Base-by-base conservation (phyloP, 2,888 invertebrate species). In the Eugnorisma glareosa region DNA sequence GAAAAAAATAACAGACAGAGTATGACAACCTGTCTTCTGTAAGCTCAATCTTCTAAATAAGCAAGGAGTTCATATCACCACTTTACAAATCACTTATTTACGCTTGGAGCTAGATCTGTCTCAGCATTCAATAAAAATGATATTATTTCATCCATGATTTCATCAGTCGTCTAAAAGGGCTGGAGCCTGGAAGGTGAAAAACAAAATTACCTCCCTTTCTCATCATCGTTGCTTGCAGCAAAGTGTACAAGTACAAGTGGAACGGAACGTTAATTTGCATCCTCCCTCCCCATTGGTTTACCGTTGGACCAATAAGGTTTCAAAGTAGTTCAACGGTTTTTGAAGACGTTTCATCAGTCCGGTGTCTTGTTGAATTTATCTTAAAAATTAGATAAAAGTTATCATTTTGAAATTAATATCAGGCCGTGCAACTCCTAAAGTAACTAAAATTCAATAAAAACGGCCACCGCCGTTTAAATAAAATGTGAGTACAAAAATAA, bases 291-390 rank as follows among this genome's bases (percentile, higher is more conserved):
- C 77, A 94, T 95, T 95, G 94, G 96, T 81, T 86, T 75, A 80
- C 86, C 76, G 81, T 81, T 75, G 73, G 76, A 85, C 95, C 95
- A 83, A 83, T 95, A 89, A 89, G 91, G 92, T 91, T 93, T 93
- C 84, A 93, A 94, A 92, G 90, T 89, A 90, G 86, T 83, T 86
- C 94, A 96, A 96, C 96, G 96, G 96, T 96, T 96, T 96, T 95
- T 94, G 92, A 93, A 94, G 92, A 93, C 93, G 90, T 92, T 83
- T 93, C 90, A 90, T 91, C 90, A 91, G 93, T 95, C 94, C 93
- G 93, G 95, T 95, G 93, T 93, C 91, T 92, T 93, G 93, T 93
- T 93, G 92, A 92, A 92, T 92, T 92, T 91, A 90, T 82, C 82
- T 91, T 87, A 86, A 91, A 91, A 91, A 93, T 95, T 92, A 85